Percentiles rank a stretch among this genome's conserved stretches.
Evolutionary conservation across 2,113 vertebrate species (phyloP).

Genomic region (Pogonocichla stellata): DNA sequence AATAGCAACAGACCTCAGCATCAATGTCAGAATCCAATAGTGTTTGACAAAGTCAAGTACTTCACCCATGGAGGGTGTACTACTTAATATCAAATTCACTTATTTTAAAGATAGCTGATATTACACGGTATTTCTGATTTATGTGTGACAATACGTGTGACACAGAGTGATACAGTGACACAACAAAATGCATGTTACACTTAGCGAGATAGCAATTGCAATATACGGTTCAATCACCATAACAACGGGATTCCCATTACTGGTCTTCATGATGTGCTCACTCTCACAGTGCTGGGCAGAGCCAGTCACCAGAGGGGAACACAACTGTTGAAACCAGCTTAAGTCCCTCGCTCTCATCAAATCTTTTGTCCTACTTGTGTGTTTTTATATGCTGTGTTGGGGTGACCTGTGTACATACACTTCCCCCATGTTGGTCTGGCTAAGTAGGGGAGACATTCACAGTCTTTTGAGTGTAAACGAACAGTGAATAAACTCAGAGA

Average conservation of each 20-base stretch:
- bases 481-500: not conserved
- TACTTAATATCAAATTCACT: not conserved
- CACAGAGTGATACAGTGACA: not conserved
- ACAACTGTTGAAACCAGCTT: not conserved
- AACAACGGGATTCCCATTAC: not conserved
- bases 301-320: not conserved
- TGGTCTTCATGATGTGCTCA: not conserved
- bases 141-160: not conserved
- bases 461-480: not conserved
- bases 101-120: not conserved
- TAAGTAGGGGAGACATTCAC: too few relatives aligned
- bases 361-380: too few relatives aligned
- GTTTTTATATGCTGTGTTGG: fast-evolving
- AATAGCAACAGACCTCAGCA: not conserved
- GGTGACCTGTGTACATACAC: not conserved
- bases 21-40: not conserved
- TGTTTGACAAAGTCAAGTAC: not conserved
- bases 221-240: not conserved
- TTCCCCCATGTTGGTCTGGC: not conserved
- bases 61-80: fast-evolving
- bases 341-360: not conserved
- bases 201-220: not conserved
- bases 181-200: not conserved
- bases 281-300: not conserved
- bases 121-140: not conserved